Percentiles rank a stretch among this genome's conserved stretches.
phyloP scores from a whole-genome alignment of 2,113 vertebrate genomes.

The Trichechus manatus region DNA sequence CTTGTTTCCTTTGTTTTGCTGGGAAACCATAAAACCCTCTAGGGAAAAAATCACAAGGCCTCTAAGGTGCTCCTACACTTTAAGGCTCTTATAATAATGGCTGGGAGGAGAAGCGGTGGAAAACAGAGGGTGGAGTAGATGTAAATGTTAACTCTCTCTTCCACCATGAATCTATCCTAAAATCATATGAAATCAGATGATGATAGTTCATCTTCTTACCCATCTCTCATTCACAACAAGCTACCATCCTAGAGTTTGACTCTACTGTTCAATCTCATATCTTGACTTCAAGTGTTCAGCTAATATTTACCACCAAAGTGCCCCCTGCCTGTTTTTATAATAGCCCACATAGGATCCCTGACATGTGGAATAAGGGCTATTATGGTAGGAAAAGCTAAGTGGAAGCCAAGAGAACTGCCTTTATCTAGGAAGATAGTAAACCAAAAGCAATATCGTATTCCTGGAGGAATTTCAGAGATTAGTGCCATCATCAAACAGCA shows the following conservation, averaged over 20 bases:
- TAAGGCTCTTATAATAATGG: slow-evolving; percentile 48
- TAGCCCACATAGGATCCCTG: too few species aligned
- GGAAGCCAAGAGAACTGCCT: too few species aligned
- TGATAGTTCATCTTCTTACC: not conserved
- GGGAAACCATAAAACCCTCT: slow-evolving; percentile 76
- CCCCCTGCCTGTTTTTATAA: not conserved
- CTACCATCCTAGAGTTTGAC: not conserved
- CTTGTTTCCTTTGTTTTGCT: slow-evolving; percentile 71
- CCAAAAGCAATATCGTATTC: too few species aligned
- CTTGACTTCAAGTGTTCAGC: not conserved
- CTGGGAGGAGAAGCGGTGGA: not conserved
- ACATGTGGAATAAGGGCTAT: too few species aligned
- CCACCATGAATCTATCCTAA: not conserved
- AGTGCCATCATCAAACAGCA: not conserved
- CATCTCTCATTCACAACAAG: not conserved
- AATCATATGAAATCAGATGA: not conserved
- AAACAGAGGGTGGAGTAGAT: too few species aligned
- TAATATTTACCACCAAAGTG: not conserved
- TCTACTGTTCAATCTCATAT: not conserved
- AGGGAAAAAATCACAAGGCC: slow-evolving; percentile 9
- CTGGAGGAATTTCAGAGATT: too few species aligned
- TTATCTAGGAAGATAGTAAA: too few species aligned
- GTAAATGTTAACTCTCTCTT: not conserved
- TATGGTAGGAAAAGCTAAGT: too few species aligned
- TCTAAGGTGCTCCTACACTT: slow-evolving; percentile 57